Evolutionary conservation across 2,113 vertebrate genomes (phyloP), one percentile per base, ranked within the genome.

Genomic region (Coracopsis vasa): DNA sequence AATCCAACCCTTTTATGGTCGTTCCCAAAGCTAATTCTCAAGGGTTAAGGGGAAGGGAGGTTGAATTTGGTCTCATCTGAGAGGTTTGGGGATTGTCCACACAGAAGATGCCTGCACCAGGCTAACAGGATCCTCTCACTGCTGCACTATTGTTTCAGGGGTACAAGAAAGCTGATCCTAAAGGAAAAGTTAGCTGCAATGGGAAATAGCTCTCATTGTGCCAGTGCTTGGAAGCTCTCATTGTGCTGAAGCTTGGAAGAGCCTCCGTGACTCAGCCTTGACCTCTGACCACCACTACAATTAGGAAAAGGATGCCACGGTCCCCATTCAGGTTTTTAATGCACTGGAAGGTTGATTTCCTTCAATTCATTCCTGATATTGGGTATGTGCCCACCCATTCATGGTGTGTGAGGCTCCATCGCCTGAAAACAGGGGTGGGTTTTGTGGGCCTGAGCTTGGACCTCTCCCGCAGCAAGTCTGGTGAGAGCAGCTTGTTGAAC

Each of bases 351-450:
- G 65, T 50, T 0, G 51, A 71, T 90, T 95, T 95, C 93, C 93
- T 90, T 19, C 79, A 70, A 94, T 92, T 94, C 86, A 81, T 58
- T 11, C 0, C 16, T 27, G 0, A 5, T 1, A 6, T 10, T 61
- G 88, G 92, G 88, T 65, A 16, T 0, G 73, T 4, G 78, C 78
- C 80, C 90, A 37, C 28, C 77, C 85, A 21, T 60, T 89, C 48
- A 53, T 1, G 15, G 71, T 5, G 53, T 0, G 31, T 0, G 5
- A 73, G 82, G 20, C 39, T 20, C 33, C 13, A 42, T 1, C 1
- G 47, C 66, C 56, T 14, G 54, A 39, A 84, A 69, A 82, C n/a
- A 23, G 9, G 6, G 13, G 5, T 33, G 33, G 5, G 23, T 71
- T 41, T 6, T 16, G 53, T 0, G 18, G 25, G 20, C 29, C 25